Percentiles rank a stretch among this genome's conserved stretches.
phyloP scores from a whole-genome alignment of 2,888 invertebrate genomes.

The Yponomeuta cagnagella region DNA sequence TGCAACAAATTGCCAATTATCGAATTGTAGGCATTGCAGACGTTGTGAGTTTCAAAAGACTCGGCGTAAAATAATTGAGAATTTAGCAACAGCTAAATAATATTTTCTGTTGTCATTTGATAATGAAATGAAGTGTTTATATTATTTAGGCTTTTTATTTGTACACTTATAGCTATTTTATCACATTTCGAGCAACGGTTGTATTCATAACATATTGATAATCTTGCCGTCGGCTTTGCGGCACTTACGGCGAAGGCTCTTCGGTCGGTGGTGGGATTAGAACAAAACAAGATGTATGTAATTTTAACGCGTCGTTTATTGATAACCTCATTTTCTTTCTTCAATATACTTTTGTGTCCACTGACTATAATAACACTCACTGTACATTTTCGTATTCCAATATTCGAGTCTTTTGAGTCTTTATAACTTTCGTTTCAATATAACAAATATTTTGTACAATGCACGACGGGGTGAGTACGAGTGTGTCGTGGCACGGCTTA shows the following conservation, averaged over 20 bases:
- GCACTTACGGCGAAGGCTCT: neutral
- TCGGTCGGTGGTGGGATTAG: conserved; percentile 32
- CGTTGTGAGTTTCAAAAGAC: too few relatives aligned
- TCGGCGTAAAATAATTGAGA: too few relatives aligned
- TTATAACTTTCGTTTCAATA: conserved; percentile 68
- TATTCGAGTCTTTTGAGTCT: conserved; percentile 69
- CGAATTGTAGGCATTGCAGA: too few relatives aligned
- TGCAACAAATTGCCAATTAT: too few relatives aligned
- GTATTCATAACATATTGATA: neutral
- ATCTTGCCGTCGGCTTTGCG: conserved; percentile 5
- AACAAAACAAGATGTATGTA: conserved; percentile 64
- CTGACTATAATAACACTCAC: conserved; percentile 76
- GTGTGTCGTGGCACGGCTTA: conserved; percentile 71
- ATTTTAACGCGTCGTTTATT: conserved; percentile 73
- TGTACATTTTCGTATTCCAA: conserved; percentile 75
- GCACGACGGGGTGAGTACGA: conserved; percentile 60
- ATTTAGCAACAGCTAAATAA: too few relatives aligned
- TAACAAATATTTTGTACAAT: conserved; percentile 76
- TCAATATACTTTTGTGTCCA: conserved; percentile 76
- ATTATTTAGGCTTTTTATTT: too few relatives aligned
- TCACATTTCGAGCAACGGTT: too few relatives aligned
- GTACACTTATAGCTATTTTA: too few relatives aligned
- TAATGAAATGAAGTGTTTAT: too few relatives aligned
- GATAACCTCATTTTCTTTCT: conserved; percentile 70
- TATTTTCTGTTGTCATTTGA: too few relatives aligned